A percentile compares a stretch with the other conserved stretches of the same genome.
Evolutionary conservation across 92 coral and sea anemone genomes (phyloP).

Genomic region (Actinernus sp.): DNA sequence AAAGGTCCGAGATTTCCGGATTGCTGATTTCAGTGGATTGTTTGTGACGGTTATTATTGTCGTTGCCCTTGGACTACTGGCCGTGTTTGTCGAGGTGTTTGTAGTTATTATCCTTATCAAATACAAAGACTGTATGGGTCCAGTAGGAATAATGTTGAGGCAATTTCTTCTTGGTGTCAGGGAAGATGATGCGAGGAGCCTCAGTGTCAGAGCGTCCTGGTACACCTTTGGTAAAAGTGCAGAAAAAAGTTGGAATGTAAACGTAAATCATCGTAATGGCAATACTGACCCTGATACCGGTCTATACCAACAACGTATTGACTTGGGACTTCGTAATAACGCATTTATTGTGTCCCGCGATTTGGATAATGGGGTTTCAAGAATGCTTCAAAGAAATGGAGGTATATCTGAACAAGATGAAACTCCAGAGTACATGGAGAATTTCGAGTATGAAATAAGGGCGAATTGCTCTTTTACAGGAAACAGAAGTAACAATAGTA

Average conservation of each 20-base stretch:
- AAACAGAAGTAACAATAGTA: too few relatives aligned
- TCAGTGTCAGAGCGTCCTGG: constrained; percentile 5
- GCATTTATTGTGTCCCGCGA: background rate
- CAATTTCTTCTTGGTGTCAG: constrained; percentile 48
- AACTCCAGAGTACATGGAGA: too few relatives aligned
- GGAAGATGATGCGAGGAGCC: constrained; percentile 29
- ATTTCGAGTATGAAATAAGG: too few relatives aligned
- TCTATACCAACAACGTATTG: background rate
- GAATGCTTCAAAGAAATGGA: too few relatives aligned
- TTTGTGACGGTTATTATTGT: constrained; percentile 61
- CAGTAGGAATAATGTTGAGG: constrained; percentile 33
- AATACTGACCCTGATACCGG: background rate
- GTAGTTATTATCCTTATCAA: constrained; percentile 44
- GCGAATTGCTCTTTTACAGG: too few relatives aligned
- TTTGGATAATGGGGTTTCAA: background rate
- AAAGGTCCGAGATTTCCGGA: constrained; percentile 12
- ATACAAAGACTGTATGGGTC: constrained; percentile 32
- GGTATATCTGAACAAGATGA: too few relatives aligned
- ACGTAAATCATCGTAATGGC: background rate
- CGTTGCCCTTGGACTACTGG: constrained; percentile 52
- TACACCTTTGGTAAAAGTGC: background rate
- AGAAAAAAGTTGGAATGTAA: constrained; percentile 32
- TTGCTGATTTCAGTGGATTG: constrained; percentile 73
- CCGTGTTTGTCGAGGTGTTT: constrained; percentile 51
- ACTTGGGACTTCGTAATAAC: too few relatives aligned